Percentiles rank a stretch among this genome's conserved stretches.
Evolutionary conservation across 1,140 invertebrate genomes (phyloP).

Genomic region (Mycetomoellerius zeteki): DNA sequence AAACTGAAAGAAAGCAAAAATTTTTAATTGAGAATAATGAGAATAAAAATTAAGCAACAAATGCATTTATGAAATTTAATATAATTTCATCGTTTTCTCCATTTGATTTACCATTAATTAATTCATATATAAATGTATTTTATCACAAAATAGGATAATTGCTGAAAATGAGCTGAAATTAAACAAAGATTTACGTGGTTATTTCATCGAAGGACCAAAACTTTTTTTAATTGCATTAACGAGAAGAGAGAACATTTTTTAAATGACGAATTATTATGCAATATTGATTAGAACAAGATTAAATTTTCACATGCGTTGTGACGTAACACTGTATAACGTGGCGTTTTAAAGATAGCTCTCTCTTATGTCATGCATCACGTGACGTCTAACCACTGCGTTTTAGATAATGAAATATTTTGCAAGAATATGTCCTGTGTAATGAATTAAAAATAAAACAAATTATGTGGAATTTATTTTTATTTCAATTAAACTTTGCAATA

Average conservation of each 20-base stretch:
- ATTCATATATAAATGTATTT: neutral
- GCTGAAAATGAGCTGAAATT: neutral
- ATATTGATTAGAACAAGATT: neutral
- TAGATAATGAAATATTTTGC: constrained; percentile 14
- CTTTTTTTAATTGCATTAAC: neutral
- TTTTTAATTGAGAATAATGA: neutral
- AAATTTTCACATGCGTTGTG: constrained; percentile 25
- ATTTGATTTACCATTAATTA: neutral
- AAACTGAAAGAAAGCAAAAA: neutral
- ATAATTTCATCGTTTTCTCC: neutral
- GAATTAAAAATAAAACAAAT: constrained; percentile 18
- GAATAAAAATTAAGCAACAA: neutral
- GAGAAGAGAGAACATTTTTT: neutral
- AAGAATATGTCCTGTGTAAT: neutral
- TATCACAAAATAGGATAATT: neutral
- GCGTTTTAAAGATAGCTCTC: constrained; percentile 4
- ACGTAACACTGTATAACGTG: constrained; percentile 45
- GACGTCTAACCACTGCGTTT: constrained; percentile 17
- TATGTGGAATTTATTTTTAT: constrained; percentile 16
- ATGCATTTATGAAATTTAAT: neutral
- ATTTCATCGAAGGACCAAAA: neutral
- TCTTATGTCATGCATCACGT: constrained; percentile 51
- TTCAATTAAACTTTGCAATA: neutral
- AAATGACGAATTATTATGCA: constrained; percentile 20
- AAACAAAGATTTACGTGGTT: neutral